Evolutionary conservation across 2,113 vertebrate genomes (phyloP).

Genomic region (Clarias gariepinus): DNA sequence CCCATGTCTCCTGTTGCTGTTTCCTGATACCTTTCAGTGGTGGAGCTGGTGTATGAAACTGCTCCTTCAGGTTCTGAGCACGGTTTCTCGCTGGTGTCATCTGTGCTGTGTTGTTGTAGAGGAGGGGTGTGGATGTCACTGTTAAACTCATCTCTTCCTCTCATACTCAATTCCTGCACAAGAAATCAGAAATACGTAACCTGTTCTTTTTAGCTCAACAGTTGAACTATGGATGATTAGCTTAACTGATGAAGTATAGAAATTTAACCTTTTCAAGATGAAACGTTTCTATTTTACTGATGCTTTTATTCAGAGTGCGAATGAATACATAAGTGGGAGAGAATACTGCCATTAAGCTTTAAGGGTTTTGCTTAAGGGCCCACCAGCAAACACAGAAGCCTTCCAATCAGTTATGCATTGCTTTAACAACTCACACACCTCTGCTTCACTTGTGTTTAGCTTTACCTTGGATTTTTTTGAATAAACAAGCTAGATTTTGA

Average conservation of each 20-base stretch:
- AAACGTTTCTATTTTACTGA: not conserved
- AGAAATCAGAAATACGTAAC: not conserved
- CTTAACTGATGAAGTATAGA: not conserved
- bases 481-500: too few species aligned
- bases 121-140: not conserved
- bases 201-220: not conserved
- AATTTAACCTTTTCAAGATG: not conserved
- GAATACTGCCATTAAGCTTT: not conserved
- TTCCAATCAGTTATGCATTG: not conserved
- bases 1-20: not conserved
- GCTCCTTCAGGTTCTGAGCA: not conserved
- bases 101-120: not conserved
- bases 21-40: conserved; percentile 1
- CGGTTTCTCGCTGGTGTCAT: conserved; percentile 7
- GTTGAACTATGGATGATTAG: too few species aligned
- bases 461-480: too few species aligned
- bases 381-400: not conserved
- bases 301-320: not conserved
- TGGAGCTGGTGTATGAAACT: conserved; percentile 1
- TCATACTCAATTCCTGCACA: conserved; percentile 25
- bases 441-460: not conserved
- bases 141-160: not conserved
- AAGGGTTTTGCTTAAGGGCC: not conserved
- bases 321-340: not conserved
- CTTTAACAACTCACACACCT: not conserved